A percentile compares a stretch with the other conserved stretches of the same genome.
Evolutionary conservation across 2,888 invertebrate genomes (phyloP).

Genomic region (Adineta ricciae): DNA sequence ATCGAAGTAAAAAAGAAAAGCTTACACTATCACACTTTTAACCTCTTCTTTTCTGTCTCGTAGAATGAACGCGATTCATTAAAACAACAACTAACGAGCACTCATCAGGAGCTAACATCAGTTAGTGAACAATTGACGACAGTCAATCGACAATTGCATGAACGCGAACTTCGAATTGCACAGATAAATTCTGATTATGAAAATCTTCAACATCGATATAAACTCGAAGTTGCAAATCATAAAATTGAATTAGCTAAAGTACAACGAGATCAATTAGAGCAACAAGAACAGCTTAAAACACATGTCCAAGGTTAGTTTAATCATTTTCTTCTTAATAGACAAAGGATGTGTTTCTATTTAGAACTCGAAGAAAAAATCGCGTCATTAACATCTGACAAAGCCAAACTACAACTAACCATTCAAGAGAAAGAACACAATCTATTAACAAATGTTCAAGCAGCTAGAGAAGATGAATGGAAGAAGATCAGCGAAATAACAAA

Average conservation of each 20-base stretch:
- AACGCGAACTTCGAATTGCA: not conserved
- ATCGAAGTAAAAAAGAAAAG: constrained; percentile 10
- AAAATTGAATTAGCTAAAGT: constrained; percentile 20
- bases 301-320: not conserved
- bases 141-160: not conserved
- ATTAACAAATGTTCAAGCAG: constrained; percentile 15
- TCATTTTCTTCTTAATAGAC: no score
- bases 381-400: not conserved
- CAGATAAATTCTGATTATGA: not conserved
- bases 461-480: constrained; percentile 31
- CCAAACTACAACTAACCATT: not conserved
- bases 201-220: not conserved
- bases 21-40: not conserved
- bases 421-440: constrained; percentile 28
- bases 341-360: not conserved
- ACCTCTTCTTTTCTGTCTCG: not conserved
- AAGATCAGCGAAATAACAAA: constrained; percentile 32
- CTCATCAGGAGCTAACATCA: not conserved
- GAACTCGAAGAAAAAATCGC: not conserved
- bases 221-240: constrained; percentile 9
- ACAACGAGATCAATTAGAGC: not conserved
- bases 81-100: not conserved
- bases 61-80: constrained; percentile 15
- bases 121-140: not conserved
- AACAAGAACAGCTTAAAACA: not conserved